phyloP scores from a whole-genome alignment of 1,140 invertebrate species.

The Drosophila lacteicornis region DNA sequence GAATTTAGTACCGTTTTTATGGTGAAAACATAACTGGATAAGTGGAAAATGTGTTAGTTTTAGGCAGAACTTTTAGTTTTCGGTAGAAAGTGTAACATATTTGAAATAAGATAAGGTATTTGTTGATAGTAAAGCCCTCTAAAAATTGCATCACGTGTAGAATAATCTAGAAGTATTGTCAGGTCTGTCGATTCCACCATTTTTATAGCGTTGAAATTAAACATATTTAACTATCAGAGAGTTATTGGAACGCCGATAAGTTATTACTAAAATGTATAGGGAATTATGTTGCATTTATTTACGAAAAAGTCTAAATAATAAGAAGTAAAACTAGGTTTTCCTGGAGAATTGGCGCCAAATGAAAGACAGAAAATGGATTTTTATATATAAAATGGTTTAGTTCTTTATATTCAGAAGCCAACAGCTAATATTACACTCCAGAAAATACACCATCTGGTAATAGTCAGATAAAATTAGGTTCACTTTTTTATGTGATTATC shows the following conservation, averaged over 20 bases:
- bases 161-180: neutral
- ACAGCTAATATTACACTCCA: too few relatives aligned
- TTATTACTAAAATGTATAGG: neutral
- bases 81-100: neutral
- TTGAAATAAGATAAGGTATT: neutral
- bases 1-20: neutral
- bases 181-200: neutral
- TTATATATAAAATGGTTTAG: too few relatives aligned
- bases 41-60: neutral
- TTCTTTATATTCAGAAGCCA: too few relatives aligned
- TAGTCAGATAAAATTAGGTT: neutral
- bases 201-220: neutral
- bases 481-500: neutral
- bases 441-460: neutral
- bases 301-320: neutral
- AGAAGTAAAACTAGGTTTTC: neutral
- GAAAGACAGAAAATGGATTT: neutral
- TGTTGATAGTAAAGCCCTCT: neutral
- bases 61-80: neutral
- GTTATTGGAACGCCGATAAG: neutral
- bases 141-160: conserved; percentile 11
- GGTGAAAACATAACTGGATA: neutral
- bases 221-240: neutral
- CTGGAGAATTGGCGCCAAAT: neutral
- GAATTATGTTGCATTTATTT: neutral